Evolutionary conservation across 1,140 invertebrate species (phyloP).

Genomic region (Steinernema feltiae): DNA sequence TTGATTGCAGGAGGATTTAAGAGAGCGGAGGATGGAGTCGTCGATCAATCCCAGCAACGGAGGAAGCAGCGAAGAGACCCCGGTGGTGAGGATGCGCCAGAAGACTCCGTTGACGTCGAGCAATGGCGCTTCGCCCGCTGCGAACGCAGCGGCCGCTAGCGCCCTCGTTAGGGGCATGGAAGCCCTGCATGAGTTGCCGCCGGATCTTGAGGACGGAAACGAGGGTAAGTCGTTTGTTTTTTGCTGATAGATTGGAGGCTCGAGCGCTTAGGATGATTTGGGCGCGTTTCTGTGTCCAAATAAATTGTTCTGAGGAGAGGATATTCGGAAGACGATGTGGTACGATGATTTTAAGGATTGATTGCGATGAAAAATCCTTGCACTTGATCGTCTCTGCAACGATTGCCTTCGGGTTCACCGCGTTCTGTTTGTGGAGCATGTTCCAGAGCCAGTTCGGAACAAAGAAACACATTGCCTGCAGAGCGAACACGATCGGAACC

Average conservation of each 20-base stretch:
- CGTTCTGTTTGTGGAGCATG: constrained; percentile 54
- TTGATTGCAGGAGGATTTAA: background rate
- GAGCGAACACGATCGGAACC: constrained; percentile 52
- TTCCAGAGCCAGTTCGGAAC: constrained; percentile 54
- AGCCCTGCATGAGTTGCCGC: background rate
- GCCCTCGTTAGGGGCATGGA: background rate
- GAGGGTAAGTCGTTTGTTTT: background rate
- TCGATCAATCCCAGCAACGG: background rate
- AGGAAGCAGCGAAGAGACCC: background rate
- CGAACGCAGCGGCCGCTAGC: background rate
- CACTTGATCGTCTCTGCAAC: constrained; percentile 20
- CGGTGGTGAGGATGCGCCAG: constrained; percentile 10
- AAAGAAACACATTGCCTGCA: constrained; percentile 50
- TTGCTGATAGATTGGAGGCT: background rate
- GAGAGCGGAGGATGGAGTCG: background rate
- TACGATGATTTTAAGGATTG: too few relatives aligned
- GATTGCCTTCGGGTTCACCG: constrained; percentile 41
- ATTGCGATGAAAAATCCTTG: too few relatives aligned
- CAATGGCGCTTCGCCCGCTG: background rate
- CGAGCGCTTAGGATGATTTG: background rate
- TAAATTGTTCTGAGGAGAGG: background rate
- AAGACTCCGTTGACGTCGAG: background rate
- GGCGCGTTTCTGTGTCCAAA: background rate
- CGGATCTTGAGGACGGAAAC: constrained; percentile 8
- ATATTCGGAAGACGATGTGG: too few relatives aligned